A percentile compares a stretch with the other conserved stretches of the same genome.
phyloP scores from a whole-genome alignment of 2,888 invertebrate genomes.

The Luperina nickerlii region DNA sequence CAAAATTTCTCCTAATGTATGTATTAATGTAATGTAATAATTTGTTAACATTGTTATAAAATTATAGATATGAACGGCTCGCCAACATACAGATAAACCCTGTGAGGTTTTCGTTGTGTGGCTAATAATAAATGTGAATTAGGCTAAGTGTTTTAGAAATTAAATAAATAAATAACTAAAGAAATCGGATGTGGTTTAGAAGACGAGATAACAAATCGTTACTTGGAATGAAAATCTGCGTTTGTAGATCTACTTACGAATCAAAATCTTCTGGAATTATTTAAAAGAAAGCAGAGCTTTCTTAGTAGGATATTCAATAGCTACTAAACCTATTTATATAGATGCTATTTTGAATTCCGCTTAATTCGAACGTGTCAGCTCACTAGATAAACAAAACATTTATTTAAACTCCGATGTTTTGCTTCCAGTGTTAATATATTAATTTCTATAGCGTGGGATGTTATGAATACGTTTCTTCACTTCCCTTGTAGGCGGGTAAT shows the following conservation, averaged over 20 bases:
- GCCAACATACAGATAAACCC: too few relatives aligned
- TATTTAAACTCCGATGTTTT: conserved; percentile 36
- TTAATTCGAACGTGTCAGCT: conserved; percentile 18
- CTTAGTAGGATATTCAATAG: background rate
- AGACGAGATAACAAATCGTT: background rate
- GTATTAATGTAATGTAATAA: too few relatives aligned
- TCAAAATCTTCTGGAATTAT: background rate
- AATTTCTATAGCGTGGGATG: conserved; percentile 55
- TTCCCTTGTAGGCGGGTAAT: conserved; percentile 62
- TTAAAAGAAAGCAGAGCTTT: too few relatives aligned
- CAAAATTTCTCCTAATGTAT: too few relatives aligned
- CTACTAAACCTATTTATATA: conserved; percentile 18
- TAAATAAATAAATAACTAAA: too few relatives aligned
- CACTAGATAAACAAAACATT: conserved; percentile 51
- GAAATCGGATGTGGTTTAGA: background rate
- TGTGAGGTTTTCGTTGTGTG: too few relatives aligned
- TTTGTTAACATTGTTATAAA: too few relatives aligned
- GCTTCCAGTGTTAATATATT: conserved; percentile 51
- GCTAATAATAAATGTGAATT: too few relatives aligned
- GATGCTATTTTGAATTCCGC: conserved; percentile 14
- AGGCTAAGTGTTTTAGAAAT: too few relatives aligned
- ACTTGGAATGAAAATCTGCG: background rate
- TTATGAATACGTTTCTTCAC: conserved; percentile 58
- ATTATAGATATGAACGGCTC: too few relatives aligned
- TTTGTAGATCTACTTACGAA: background rate